Conservation (phyloP, 2,888 invertebrate species). For the Synergus itoensis region DNA sequence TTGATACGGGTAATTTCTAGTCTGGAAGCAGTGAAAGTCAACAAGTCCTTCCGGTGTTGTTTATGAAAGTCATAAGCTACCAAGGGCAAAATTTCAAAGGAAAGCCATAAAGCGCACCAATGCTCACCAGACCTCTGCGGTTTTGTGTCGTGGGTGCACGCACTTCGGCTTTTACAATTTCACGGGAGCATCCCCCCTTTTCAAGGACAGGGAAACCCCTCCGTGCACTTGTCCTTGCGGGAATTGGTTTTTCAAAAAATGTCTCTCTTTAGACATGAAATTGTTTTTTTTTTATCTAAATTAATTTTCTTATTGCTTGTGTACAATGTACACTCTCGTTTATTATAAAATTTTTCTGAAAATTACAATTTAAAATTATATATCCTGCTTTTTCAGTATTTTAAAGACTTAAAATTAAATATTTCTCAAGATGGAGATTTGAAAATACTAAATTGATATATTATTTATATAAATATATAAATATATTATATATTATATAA, state of each 20-base stretch:
- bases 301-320: neutral
- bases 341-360: too few relatives aligned
- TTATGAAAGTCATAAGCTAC: constrained; percentile 48
- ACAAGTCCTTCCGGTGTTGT: constrained; percentile 37
- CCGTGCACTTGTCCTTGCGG: neutral
- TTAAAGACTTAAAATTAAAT: too few relatives aligned
- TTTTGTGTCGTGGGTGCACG: constrained; percentile 39
- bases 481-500: too few relatives aligned
- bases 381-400: too few relatives aligned
- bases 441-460: too few relatives aligned
- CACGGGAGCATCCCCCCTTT: constrained; percentile 19
- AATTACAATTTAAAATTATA: too few relatives aligned
- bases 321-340: too few relatives aligned
- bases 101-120: constrained; percentile 35
- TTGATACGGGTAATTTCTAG: constrained; percentile 47
- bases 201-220: constrained; percentile 13
- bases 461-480: too few relatives aligned
- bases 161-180: constrained; percentile 30
- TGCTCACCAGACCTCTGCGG: constrained; percentile 34
- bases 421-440: too few relatives aligned
- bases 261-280: neutral
- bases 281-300: neutral
- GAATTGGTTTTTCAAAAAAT: neutral
- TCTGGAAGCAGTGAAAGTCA: constrained; percentile 54
- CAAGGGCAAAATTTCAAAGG: constrained; percentile 46